phyloP scores from a whole-genome alignment of 2,888 invertebrate species.

The Yponomeuta cagnagella region DNA sequence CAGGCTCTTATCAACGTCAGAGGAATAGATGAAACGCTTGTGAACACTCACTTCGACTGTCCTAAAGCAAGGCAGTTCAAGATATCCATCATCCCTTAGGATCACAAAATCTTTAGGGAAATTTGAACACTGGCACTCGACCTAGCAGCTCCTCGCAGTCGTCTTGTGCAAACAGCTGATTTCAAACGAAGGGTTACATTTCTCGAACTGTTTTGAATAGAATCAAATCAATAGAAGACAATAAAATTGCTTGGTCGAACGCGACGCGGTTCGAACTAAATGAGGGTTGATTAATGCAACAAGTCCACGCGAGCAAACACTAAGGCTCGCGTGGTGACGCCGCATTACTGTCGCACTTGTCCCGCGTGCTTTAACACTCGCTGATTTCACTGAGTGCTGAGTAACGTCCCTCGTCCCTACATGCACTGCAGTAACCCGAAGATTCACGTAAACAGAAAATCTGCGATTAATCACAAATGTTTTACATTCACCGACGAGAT shows the following conservation, averaged over 20 bases:
- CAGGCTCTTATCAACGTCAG: too few relatives aligned
- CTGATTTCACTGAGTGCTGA: conserved; percentile 36
- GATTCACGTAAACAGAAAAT: neutral
- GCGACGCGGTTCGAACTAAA: conserved; percentile 68
- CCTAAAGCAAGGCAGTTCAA: too few relatives aligned
- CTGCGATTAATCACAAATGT: neutral
- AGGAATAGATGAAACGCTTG: too few relatives aligned
- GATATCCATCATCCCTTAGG: too few relatives aligned
- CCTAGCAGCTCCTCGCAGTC: too few relatives aligned
- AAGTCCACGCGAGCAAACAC: conserved; percentile 42
- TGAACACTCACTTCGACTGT: too few relatives aligned
- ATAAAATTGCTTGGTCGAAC: conserved; percentile 70
- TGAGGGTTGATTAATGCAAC: conserved; percentile 71
- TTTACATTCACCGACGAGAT: neutral
- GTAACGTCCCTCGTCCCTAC: neutral
- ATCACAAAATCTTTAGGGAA: too few relatives aligned
- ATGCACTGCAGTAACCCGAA: neutral
- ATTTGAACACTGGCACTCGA: too few relatives aligned
- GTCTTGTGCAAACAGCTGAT: too few relatives aligned
- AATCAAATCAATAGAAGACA: conserved; percentile 64
- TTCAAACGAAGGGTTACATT: conserved; percentile 21
- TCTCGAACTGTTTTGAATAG: conserved; percentile 53
- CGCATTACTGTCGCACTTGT: conserved; percentile 38
- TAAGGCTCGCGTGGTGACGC: conserved; percentile 54
- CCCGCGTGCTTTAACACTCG: conserved; percentile 19